Evolutionary conservation across 2,888 invertebrate species (phyloP).

Genomic region (Oligia strigilis): DNA sequence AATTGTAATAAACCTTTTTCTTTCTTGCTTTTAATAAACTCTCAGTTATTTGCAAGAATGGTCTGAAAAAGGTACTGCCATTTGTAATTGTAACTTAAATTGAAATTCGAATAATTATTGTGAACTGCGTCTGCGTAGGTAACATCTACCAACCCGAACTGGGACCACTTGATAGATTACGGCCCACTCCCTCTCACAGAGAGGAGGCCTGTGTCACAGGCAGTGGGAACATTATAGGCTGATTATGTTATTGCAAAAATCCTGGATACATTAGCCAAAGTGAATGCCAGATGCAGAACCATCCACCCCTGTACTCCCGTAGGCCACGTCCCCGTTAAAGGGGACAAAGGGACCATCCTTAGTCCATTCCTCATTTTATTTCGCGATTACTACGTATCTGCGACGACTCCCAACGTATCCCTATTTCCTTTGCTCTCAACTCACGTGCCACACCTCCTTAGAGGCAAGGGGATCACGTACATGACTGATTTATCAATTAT

Average conservation of each 20-base stretch:
- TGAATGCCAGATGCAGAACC: neutral
- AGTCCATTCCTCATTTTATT: neutral
- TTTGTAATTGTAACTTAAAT: neutral
- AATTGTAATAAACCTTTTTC: neutral
- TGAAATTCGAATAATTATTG: neutral
- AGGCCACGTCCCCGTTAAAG: too few species aligned
- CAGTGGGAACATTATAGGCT: too few species aligned
- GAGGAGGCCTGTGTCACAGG: too few species aligned
- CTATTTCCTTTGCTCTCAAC: constrained; percentile 25
- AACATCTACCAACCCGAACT: too few species aligned
- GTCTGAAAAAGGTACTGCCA: neutral
- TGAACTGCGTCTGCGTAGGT: neutral
- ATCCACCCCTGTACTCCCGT: too few species aligned
- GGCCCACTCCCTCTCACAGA: too few species aligned
- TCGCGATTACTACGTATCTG: neutral
- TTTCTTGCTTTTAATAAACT: neutral
- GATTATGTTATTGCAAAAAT: neutral
- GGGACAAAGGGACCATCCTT: neutral
- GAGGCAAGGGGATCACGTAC: constrained; percentile 26
- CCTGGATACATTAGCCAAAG: neutral
- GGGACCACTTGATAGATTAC: too few species aligned
- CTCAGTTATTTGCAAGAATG: neutral
- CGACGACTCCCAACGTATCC: neutral
- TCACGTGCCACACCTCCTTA: constrained; percentile 37
- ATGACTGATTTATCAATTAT: constrained; percentile 50